phyloP scores from a whole-genome alignment of 92 coral and sea anemone species.

The Anthopleura xanthogrammica region DNA sequence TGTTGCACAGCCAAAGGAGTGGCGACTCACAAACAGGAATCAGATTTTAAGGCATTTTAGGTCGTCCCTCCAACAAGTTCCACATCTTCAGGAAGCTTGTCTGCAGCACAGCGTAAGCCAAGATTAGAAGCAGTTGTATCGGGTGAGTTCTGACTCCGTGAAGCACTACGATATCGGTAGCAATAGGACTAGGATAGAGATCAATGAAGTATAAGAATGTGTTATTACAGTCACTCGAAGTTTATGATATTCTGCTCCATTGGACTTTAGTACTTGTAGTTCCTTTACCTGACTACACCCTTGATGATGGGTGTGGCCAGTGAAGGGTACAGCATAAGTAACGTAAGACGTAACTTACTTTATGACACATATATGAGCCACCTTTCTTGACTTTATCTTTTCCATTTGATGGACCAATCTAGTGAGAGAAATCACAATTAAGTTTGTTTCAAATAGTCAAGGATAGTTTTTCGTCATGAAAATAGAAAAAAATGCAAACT shows the following conservation, averaged over 20 bases:
- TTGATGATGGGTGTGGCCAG: too few relatives aligned
- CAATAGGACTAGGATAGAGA: constrained; percentile 75
- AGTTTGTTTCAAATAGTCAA: not conserved
- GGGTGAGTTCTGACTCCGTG: constrained; percentile 91
- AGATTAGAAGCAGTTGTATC: constrained; percentile 98
- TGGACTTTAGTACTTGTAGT: too few relatives aligned
- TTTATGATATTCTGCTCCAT: too few relatives aligned
- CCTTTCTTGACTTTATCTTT: constrained; percentile 94
- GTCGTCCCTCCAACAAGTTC: constrained; percentile 14
- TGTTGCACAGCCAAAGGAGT: too few relatives aligned
- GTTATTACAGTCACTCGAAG: not conserved
- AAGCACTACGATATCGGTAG: constrained; percentile 94
- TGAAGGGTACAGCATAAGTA: not conserved
- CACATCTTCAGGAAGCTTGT: constrained; percentile 60
- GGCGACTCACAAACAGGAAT: too few relatives aligned
- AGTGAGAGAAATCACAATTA: not conserved
- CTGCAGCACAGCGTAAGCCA: constrained; percentile 92
- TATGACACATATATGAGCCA: constrained; percentile 98
- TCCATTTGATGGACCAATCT: constrained; percentile 87
- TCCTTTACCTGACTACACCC: too few relatives aligned
- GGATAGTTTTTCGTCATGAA: not conserved
- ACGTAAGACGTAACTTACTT: constrained; percentile 39
- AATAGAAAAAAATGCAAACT: too few relatives aligned
- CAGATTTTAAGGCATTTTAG: too few relatives aligned
- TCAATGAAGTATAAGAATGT: not conserved